These are phyloP conservation scores for Harlomillsia oculata DNA, from an alignment of 1,140 invertebrate genomes.

Conservation along the genomic window DNA sequence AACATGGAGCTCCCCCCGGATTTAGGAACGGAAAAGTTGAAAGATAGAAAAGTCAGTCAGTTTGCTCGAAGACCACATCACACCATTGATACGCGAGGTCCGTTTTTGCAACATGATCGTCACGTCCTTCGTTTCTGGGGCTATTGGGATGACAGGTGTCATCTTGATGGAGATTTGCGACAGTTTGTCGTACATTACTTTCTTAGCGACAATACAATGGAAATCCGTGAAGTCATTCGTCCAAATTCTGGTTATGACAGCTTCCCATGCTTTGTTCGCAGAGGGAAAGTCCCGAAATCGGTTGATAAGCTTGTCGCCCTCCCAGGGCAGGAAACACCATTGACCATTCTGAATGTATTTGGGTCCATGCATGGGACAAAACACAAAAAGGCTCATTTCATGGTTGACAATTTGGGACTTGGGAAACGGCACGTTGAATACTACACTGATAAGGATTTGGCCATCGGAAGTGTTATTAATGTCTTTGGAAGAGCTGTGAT, in stretches of 20 bases:
- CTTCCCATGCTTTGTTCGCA: slow-evolving; percentile 59
- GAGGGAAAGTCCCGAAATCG: slow-evolving; percentile 68
- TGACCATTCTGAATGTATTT: slow-evolving; percentile 33
- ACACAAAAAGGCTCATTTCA: slow-evolving; percentile 27
- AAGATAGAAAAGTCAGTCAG: slow-evolving; percentile 39
- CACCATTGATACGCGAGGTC: slow-evolving; percentile 45
- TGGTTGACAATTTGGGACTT: slow-evolving; percentile 32
- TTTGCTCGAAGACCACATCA: slow-evolving; percentile 49
- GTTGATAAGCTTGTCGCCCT: slow-evolving; percentile 22
- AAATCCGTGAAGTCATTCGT: slow-evolving; percentile 64
- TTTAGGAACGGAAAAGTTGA: slow-evolving; percentile 44
- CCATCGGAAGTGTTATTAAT: slow-evolving; percentile 65
- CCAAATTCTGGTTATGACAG: slow-evolving; percentile 59
- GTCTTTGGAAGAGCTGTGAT: slow-evolving; percentile 70
- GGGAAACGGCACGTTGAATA: slow-evolving; percentile 24
- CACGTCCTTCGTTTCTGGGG: slow-evolving; percentile 73
- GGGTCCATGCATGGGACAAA: slow-evolving; percentile 31
- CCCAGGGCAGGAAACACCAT: slow-evolving; percentile 31
- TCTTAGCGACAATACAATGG: slow-evolving; percentile 77
- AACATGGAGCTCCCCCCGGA: slow-evolving; percentile 52
- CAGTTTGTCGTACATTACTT: slow-evolving; percentile 69
- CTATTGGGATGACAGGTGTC: slow-evolving; percentile 77
- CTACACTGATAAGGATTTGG: slow-evolving; percentile 56
- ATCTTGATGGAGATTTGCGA: slow-evolving; percentile 60
- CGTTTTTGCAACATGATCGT: slow-evolving; percentile 66